Conservation (phyloP, 2,113 vertebrate genomes). For the Synchiropus splendidus region DNA sequence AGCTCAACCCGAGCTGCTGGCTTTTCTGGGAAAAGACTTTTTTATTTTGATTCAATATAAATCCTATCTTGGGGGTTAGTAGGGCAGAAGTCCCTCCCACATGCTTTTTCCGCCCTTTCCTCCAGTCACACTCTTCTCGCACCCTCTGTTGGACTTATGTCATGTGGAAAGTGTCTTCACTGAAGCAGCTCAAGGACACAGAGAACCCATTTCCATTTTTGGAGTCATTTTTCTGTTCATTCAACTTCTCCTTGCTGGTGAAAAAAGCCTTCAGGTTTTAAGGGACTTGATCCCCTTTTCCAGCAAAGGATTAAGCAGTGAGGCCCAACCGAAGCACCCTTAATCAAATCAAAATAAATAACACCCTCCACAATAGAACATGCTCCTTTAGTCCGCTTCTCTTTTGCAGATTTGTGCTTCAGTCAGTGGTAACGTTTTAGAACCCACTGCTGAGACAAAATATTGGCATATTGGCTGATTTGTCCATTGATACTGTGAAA, state of each 20-base stretch:
- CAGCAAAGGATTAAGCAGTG: constrained; percentile 65
- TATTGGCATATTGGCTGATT: no score
- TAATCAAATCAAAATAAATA: constrained; percentile 75
- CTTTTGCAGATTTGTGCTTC: constrained; percentile 56
- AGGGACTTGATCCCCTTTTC: constrained; percentile 70
- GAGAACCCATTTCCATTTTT: constrained; percentile 57
- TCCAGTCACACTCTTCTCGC: constrained; percentile 12
- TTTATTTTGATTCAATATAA: constrained; percentile 59
- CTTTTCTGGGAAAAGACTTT: constrained; percentile 46
- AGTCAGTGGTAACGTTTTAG: no score
- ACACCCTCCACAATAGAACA: constrained; percentile 53
- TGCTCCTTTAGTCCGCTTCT: constrained; percentile 51
- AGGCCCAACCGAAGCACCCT: constrained; percentile 60
- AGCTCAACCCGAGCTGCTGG: constrained; percentile 49
- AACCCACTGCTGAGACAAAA: no score
- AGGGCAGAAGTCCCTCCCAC: constrained; percentile 5
- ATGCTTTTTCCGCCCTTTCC: constrained; percentile 14
- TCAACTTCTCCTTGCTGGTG: constrained; percentile 42
- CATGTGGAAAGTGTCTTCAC: constrained; percentile 51
- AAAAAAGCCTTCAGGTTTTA: constrained; percentile 66
- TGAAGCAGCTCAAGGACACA: no score
- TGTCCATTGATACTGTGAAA: no score
- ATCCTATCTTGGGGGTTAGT: constrained; percentile 44
- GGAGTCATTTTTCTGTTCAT: constrained; percentile 45
- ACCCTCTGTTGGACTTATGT: constrained; percentile 42